Conservation (phyloP, 2,113 vertebrate species). For the Mustela nigripes region DNA sequence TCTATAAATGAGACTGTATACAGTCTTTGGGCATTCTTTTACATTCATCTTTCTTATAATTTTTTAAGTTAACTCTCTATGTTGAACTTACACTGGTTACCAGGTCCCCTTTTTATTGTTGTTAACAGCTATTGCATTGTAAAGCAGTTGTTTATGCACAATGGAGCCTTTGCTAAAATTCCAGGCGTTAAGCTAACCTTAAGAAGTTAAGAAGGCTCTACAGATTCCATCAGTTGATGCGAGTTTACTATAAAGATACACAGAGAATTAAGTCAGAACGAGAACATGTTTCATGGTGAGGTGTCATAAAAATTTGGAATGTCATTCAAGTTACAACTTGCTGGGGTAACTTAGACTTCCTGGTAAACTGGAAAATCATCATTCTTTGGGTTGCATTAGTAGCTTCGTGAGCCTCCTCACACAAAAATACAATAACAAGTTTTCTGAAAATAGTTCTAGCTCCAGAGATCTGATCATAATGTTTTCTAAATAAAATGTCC, state of each 20-base stretch:
- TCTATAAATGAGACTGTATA: background rate
- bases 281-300: background rate
- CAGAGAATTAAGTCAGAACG: background rate
- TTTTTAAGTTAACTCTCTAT: background rate
- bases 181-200: background rate
- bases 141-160: background rate
- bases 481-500: slow-evolving; percentile 5
- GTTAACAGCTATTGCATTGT: slow-evolving; percentile 2
- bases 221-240: background rate
- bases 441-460: background rate
- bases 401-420: background rate
- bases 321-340: slow-evolving; percentile 25
- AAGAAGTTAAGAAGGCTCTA: background rate
- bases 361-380: slow-evolving; percentile 15
- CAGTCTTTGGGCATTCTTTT: background rate
- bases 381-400: background rate
- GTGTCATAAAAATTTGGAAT: background rate
- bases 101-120: background rate
- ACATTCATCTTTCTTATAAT: background rate
- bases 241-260: background rate
- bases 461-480: background rate
- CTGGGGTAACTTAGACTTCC: background rate
- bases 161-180: background rate
- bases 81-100: background rate
- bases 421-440: background rate